Conservation (phyloP, 2,888 invertebrate genomes). For the Oligia fasciuncula region DNA sequence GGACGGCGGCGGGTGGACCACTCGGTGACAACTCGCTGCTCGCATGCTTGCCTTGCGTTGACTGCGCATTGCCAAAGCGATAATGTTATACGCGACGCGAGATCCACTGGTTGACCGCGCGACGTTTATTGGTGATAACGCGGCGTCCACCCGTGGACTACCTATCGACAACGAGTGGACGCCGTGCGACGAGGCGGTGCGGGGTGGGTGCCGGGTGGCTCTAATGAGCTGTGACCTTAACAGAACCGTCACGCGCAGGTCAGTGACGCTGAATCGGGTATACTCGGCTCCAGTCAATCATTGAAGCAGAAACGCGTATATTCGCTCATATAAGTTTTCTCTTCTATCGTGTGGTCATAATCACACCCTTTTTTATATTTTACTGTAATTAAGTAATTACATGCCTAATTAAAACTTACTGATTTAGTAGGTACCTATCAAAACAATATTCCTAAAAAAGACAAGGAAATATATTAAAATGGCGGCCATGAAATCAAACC, state of each 20-base stretch:
- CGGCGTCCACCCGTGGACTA: too few species aligned
- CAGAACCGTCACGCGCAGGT: neutral
- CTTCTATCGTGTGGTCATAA: neutral
- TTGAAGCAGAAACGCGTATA: neutral
- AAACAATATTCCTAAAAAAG: neutral
- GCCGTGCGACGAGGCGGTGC: too few species aligned
- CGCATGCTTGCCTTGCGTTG: too few species aligned
- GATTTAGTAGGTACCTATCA: neutral
- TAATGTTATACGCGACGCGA: too few species aligned
- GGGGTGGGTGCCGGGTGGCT: too few species aligned
- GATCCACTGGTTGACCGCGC: too few species aligned
- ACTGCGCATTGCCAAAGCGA: too few species aligned
- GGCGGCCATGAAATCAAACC: conserved; percentile 54
- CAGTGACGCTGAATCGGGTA: neutral
- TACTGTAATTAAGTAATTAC: neutral
- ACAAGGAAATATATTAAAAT: neutral
- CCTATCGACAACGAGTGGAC: too few species aligned
- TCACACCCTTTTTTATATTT: neutral
- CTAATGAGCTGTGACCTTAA: too few species aligned
- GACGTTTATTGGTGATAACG: too few species aligned
- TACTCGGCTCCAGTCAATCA: neutral
- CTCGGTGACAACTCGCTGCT: too few species aligned
- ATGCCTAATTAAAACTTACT: neutral
- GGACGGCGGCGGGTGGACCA: too few species aligned
- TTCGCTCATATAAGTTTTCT: neutral